A percentile compares a stretch with the other conserved stretches of the same genome.
Conservation (phyloP, 2,797 vertebrate species). For the Pelodytes ibericus region DNA sequence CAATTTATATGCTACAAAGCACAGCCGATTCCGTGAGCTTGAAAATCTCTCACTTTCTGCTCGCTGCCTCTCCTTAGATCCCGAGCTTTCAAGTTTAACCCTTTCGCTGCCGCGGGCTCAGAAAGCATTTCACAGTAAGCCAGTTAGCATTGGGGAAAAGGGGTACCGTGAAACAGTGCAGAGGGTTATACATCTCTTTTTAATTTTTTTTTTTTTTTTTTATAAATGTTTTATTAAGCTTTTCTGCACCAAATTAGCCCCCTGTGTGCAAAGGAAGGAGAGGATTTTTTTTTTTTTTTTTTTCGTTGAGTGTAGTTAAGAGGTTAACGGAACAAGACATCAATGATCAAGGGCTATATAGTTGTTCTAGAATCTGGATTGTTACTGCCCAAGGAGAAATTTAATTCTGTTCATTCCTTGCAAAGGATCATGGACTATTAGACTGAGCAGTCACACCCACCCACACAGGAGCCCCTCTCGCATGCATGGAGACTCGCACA, state of each 20-base stretch:
- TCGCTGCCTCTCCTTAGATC: conserved; percentile 31
- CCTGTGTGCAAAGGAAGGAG: neutral
- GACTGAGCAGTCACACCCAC: neutral
- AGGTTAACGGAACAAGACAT: conserved; percentile 29
- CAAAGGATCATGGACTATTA: conserved; percentile 24
- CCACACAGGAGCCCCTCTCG: neutral
- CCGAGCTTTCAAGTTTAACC: conserved; percentile 42
- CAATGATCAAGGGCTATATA: conserved; percentile 23
- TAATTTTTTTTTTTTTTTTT: too few species aligned
- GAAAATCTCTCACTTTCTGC: conserved; percentile 39
- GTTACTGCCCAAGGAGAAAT: conserved; percentile 15
- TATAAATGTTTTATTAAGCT: too few species aligned
- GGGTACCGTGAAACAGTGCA: neutral
- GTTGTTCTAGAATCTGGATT: neutral
- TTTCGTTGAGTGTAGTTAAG: neutral
- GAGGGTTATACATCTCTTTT: neutral
- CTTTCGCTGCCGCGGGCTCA: neutral
- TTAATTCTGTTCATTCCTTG: conserved; percentile 20
- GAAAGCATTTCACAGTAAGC: neutral
- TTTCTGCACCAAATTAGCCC: neutral
- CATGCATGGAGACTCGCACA: neutral
- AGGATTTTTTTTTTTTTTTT: neutral
- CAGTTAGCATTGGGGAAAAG: neutral
- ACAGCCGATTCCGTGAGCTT: conserved; percentile 24
- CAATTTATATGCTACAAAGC: conserved; percentile 49